Base-by-base conservation (phyloP, 1,140 invertebrate species). In the Nylanderia fulva region DNA sequence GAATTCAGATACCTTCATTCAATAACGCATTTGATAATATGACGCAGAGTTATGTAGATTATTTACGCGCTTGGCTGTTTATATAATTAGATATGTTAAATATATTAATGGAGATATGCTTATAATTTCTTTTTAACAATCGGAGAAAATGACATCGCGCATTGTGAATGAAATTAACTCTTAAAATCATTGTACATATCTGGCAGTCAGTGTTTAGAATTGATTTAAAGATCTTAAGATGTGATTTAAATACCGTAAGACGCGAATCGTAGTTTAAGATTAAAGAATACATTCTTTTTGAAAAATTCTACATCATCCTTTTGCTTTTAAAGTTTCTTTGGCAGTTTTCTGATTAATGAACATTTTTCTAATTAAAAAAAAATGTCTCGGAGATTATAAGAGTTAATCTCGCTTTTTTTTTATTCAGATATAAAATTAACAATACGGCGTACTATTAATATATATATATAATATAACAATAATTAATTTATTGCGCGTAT, bases 181-280 rank as follows among this genome's bases (percentile, higher is more conserved):
- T 71, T 72, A 48, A 54, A 48, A 27, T 11, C 24, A 24, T 39
- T n/a, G 8, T 71, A 52, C 48, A 27, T 29, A 64, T 72, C 52
- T 71, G 77, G 77, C 66, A 82, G 77, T 82, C 33, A 45, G 36
- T 54, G 39, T 82, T 42, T 56, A 71, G 58, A 71, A 72, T 82
- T 21, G 36, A 82, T 82, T 80, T 33, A 11, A 56, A 5, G 18
- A 68, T 13, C 33, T 39, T 27, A 27, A 29, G 24, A 80, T 36
- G 58, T 11, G 64, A 69, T 58, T 33, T 71, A 76, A 56, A n/a
- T 66, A 77, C 7, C 27, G 36, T 52, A 36, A 66, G 33, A 68
- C 5, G 21, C 64, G 54, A 80, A 21, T 56, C n/a, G 36, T 54
- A 15, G 45, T 8, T 13, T 72, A 42, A 33, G 18, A 58, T 36